Conservation (phyloP, 2,113 vertebrate genomes). For the Megaptera novaeangliae region DNA sequence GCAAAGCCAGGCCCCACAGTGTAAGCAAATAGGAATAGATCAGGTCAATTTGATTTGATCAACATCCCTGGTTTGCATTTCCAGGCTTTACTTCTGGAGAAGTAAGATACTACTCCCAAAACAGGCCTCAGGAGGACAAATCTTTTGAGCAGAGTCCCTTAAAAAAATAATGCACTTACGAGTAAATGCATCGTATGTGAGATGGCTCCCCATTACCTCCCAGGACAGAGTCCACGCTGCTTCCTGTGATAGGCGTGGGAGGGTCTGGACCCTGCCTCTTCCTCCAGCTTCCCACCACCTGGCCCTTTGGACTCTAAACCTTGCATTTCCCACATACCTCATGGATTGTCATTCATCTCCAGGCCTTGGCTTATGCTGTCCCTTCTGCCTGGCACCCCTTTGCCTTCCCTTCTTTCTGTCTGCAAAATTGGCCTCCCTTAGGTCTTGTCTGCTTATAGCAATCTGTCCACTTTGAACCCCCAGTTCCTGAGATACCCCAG, state of each 20-base stretch:
- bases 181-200: not conserved
- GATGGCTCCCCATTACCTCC: not conserved
- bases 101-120: not conserved
- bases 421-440: not conserved
- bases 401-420: not conserved
- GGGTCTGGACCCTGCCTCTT: not conserved
- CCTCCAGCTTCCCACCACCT: not conserved
- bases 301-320: not conserved
- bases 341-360: not conserved
- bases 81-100: not conserved
- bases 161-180: not conserved
- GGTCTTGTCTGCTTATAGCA: not conserved
- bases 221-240: not conserved
- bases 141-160: not conserved
- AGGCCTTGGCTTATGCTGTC: no score
- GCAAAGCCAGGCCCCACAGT: not conserved
- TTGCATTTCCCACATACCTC: not conserved
- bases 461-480: not conserved
- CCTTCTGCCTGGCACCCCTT: not conserved
- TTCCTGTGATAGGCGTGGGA: not conserved
- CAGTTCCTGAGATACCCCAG: not conserved
- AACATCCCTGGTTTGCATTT: not conserved
- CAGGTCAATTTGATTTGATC: not conserved
- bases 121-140: not conserved
- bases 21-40: not conserved